These are phyloP conservation scores for Bathynomus jamesi DNA, from an alignment of 1,140 invertebrate species.

Conservation along the genomic window DNA sequence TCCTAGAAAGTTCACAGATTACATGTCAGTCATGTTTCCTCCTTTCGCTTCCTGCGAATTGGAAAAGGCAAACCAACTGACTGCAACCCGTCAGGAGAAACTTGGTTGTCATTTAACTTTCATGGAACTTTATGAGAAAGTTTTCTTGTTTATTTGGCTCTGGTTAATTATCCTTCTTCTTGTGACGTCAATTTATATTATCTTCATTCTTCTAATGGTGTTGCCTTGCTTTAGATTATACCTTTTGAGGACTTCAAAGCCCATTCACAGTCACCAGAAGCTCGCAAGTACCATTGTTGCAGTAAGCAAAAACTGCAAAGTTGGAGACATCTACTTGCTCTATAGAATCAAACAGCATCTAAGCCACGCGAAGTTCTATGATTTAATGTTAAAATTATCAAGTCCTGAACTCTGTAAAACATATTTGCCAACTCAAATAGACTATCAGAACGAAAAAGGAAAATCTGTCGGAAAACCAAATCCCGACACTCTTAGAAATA, in stretches of 20 bases:
- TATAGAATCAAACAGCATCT: conserved; percentile 13
- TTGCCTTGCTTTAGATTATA: conserved; percentile 3
- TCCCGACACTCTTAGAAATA: conserved; percentile 9
- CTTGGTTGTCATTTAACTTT: conserved; percentile 19
- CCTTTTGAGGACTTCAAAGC: conserved; percentile 6
- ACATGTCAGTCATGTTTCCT: conserved; percentile 12
- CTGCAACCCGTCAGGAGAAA: conserved; percentile 1
- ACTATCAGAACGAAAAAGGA: neutral
- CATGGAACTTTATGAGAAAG: conserved; percentile 19
- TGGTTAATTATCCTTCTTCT: conserved; percentile 12
- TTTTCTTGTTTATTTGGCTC: conserved; percentile 11
- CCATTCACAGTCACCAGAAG: neutral
- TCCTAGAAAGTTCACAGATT: conserved; percentile 12
- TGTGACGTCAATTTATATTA: conserved; percentile 4
- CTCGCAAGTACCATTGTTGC: neutral
- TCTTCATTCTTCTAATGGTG: neutral
- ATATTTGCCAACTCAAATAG: neutral
- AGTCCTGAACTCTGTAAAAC: neutral
- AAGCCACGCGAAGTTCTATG: conserved; percentile 10
- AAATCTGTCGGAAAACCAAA: neutral
- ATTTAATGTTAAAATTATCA: neutral
- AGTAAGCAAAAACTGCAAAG: conserved; percentile 2
- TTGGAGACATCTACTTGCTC: conserved; percentile 11
- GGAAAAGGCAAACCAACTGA: conserved; percentile 7
- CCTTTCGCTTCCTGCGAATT: conserved; percentile 11